Conservation (phyloP, 2,797 vertebrate species). For the Remorina albescens region DNA sequence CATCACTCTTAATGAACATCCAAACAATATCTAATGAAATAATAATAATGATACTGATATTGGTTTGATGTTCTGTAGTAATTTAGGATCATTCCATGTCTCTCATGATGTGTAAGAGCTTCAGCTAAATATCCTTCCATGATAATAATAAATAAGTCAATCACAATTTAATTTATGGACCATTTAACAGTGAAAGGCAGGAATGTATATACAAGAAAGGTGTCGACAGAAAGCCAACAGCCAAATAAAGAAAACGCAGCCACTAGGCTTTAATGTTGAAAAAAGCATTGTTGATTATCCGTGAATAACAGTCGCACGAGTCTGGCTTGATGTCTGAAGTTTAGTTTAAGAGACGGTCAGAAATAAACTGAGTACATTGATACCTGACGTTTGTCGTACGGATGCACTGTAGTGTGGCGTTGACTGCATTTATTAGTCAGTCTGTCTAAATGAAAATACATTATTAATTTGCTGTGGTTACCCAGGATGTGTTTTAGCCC, state of each 20-base stretch:
- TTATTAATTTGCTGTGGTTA: not conserved
- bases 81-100: not conserved
- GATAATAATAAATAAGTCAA: not conserved
- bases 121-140: not conserved
- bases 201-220: too few relatives aligned
- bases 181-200: not conserved
- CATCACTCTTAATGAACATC: not conserved
- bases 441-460: not conserved
- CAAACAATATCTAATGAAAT: too few relatives aligned
- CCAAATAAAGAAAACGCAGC: constrained; percentile 8
- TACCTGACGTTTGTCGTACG: not conserved
- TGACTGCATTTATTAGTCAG: not conserved
- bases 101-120: not conserved
- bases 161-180: not conserved
- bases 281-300: not conserved
- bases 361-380: too few relatives aligned
- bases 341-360: not conserved
- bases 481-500: not conserved
- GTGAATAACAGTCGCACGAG: constrained; percentile 6
- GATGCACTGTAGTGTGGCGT: not conserved
- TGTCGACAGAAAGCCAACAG: not conserved
- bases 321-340: not conserved
- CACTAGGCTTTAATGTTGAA: not conserved
- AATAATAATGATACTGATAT: too few relatives aligned
- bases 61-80: not conserved